A percentile compares a stretch with the other conserved stretches of the same genome.
Evolutionary conservation across 1,140 invertebrate genomes (phyloP).

Genomic region (Bradysia coprophila): DNA sequence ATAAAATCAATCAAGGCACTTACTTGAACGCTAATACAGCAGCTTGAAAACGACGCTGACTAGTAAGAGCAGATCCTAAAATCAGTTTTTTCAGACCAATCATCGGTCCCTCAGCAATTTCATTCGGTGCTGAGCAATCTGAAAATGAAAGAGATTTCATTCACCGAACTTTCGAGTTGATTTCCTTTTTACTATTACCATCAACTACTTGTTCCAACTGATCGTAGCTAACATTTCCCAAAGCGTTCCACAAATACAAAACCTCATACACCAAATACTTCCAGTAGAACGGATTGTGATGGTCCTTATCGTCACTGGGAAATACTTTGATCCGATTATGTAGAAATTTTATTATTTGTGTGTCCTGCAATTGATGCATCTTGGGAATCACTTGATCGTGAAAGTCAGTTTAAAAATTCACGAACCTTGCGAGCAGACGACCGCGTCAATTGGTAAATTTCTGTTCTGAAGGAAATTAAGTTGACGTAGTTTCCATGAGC

Average conservation of each 20-base stretch:
- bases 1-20: too few species aligned
- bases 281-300: slow-evolving; percentile 24
- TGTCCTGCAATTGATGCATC: background rate
- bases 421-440: too few species aligned
- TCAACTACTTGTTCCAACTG: too few species aligned
- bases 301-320: background rate
- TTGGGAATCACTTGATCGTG: background rate
- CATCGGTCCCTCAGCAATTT: background rate
- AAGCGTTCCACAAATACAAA: slow-evolving; percentile 49
- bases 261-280: slow-evolving; percentile 43
- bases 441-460: too few species aligned
- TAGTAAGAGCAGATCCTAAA: background rate
- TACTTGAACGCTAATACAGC: too few species aligned
- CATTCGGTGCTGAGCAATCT: background rate
- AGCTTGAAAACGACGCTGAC: background rate
- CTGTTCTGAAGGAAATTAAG: background rate
- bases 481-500: slow-evolving; percentile 5
- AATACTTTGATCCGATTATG: background rate
- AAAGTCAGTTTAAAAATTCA: too few species aligned
- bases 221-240: slow-evolving; percentile 35
- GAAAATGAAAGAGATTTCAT: too few species aligned
- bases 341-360: background rate
- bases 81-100: background rate
- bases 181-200: too few species aligned
- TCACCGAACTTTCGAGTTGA: too few species aligned